A percentile compares a stretch with the other conserved stretches of the same genome.
Conservation (phyloP, 2,888 invertebrate genomes). For the Formica aserva region DNA sequence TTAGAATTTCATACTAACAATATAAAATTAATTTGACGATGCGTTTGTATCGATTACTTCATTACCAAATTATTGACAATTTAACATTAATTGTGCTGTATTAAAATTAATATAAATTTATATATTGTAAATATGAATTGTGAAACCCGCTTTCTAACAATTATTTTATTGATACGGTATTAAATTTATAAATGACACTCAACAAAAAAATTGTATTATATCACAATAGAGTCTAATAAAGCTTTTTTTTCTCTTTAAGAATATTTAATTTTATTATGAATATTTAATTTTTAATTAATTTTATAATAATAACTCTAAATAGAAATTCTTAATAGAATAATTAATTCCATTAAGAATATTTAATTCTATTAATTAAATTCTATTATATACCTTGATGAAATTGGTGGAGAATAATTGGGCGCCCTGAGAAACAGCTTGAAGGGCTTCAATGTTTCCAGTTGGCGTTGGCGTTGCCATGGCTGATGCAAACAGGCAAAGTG, state of each 20-base stretch:
- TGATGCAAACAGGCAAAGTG: conserved; percentile 42
- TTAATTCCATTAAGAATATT: background rate
- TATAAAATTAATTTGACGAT: background rate
- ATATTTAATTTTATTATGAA: background rate
- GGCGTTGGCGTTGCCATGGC: conserved; percentile 56
- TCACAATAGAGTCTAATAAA: background rate
- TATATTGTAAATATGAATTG: background rate
- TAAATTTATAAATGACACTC: background rate
- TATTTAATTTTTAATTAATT: too few species aligned
- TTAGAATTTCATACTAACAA: background rate
- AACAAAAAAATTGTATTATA: background rate
- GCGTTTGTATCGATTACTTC: background rate
- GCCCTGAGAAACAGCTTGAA: conserved; percentile 69
- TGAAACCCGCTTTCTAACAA: background rate
- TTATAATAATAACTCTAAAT: too few species aligned
- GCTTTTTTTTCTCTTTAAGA: background rate
- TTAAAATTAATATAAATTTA: conserved; percentile 3
- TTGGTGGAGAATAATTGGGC: conserved; percentile 68
- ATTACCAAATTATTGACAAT: background rate
- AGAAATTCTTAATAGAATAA: too few species aligned
- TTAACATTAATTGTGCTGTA: background rate
- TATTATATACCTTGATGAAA: conserved; percentile 71
- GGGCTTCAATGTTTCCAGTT: background rate
- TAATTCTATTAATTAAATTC: background rate
- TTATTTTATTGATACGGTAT: background rate